Conservation (phyloP, 2,113 vertebrate species). For the Cettia cetti region DNA sequence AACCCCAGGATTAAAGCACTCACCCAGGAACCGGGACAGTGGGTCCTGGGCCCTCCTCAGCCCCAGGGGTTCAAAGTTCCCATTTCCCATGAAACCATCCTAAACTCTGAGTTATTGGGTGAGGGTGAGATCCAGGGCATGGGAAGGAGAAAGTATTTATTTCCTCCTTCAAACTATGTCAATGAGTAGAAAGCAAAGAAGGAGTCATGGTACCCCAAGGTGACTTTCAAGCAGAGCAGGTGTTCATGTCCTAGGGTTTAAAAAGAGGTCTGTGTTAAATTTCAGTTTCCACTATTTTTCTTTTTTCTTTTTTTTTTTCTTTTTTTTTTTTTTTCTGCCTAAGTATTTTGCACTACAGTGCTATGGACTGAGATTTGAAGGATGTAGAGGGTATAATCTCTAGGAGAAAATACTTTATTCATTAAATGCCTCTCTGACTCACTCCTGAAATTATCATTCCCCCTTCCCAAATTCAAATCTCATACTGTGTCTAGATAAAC, state of each 20-base stretch:
- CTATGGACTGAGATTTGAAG: neutral
- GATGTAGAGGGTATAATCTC: neutral
- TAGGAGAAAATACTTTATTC: neutral
- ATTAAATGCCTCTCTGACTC: neutral
- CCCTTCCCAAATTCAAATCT: neutral
- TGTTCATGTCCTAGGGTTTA: neutral
- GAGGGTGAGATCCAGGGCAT: neutral
- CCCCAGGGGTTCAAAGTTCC: constrained; percentile 32
- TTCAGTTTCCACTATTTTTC: neutral
- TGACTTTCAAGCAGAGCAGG: neutral
- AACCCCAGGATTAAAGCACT: constrained; percentile 21
- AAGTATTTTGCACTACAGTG: neutral
- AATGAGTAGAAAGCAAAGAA: neutral
- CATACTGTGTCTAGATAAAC: neutral
- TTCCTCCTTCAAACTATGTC: neutral
- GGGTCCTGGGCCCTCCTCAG: constrained; percentile 50
- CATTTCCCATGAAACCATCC: constrained; percentile 28
- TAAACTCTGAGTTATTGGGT: neutral
- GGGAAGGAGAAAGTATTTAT: neutral
- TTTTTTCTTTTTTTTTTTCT: neutral
- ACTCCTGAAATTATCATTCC: neutral
- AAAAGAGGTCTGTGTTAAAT: neutral
- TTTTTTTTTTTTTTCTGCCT: neutral
- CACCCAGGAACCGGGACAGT: neutral
- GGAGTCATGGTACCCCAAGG: neutral